These are phyloP conservation scores for Saturnia pavonia DNA, from an alignment of 2,888 invertebrate genomes.

Conservation along the genomic window DNA sequence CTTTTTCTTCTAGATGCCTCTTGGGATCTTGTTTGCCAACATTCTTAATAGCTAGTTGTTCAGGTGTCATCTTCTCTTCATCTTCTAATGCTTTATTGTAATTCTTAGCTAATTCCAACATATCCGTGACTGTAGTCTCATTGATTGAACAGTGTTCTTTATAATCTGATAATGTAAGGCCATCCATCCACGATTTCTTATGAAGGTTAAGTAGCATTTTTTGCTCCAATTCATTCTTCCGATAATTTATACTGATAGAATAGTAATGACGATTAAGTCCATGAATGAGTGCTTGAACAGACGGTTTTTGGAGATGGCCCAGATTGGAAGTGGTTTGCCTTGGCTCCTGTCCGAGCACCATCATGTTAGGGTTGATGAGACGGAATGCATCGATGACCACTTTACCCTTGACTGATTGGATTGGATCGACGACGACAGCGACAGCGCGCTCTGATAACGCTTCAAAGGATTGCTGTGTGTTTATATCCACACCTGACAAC, in stretches of 20 bases:
- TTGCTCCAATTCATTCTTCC: conserved; percentile 99
- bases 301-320: conserved; percentile 99
- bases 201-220: conserved; percentile 99
- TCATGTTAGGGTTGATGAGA: conserved; percentile 99
- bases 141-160: conserved; percentile 96
- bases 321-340: conserved; percentile 99
- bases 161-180: conserved; percentile 94
- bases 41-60: conserved; percentile 99
- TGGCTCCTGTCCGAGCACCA: conserved; percentile 99
- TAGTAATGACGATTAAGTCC: conserved; percentile 99
- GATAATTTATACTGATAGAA: conserved; percentile 99
- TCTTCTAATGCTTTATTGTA: conserved; percentile 99
- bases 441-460: conserved; percentile 98
- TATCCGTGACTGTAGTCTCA: conserved; percentile 96
- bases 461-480: conserved; percentile 99
- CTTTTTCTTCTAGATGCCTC: conserved; percentile 99
- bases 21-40: conserved; percentile 99
- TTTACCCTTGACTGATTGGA: conserved; percentile 99
- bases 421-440: conserved; percentile 99
- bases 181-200: conserved; percentile 99
- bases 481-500: conserved; percentile 99
- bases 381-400: conserved; percentile 99
- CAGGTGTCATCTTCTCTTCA: conserved; percentile 99
- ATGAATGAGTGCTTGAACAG: conserved; percentile 99
- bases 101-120: conserved; percentile 98